Conservation (phyloP, 2,888 invertebrate species). For the Prosapia bicincta region DNA sequence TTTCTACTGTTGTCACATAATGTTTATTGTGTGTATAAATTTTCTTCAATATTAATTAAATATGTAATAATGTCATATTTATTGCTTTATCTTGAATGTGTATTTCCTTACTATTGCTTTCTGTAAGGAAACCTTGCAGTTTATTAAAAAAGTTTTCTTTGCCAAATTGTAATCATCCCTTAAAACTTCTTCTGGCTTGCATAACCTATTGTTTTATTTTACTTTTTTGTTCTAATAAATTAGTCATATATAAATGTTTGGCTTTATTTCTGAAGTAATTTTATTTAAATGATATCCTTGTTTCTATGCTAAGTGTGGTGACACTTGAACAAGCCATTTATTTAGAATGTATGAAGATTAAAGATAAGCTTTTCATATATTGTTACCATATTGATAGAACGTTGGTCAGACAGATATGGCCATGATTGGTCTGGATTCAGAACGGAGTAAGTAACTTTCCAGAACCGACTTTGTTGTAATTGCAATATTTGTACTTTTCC, state of each 20-base stretch:
- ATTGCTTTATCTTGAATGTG: conserved; percentile 11
- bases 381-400: conserved; percentile 34
- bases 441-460: conserved; percentile 36
- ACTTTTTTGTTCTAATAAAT: neutral
- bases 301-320: conserved; percentile 26
- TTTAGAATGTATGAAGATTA: conserved; percentile 26
- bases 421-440: conserved; percentile 23
- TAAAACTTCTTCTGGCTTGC: neutral
- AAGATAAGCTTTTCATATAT: conserved; percentile 32
- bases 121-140: conserved; percentile 4
- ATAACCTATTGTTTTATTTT: neutral
- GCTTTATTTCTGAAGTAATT: conserved; percentile 28
- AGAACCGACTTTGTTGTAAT: conserved; percentile 39
- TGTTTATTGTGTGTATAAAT: conserved; percentile 30
- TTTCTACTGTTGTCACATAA: conserved; percentile 31
- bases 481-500: conserved; percentile 41
- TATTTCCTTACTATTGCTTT: conserved; percentile 12
- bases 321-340: conserved; percentile 22
- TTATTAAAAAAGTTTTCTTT: neutral
- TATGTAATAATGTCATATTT: conserved; percentile 22
- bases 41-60: conserved; percentile 28
- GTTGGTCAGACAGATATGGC: conserved; percentile 17
- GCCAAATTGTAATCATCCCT: neutral
- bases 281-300: conserved; percentile 18
- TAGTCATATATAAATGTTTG: conserved; percentile 26